Percentiles rank a stretch among this genome's conserved stretches.
phyloP scores from a whole-genome alignment of 2,113 vertebrate species.

The Arizona elegans region DNA sequence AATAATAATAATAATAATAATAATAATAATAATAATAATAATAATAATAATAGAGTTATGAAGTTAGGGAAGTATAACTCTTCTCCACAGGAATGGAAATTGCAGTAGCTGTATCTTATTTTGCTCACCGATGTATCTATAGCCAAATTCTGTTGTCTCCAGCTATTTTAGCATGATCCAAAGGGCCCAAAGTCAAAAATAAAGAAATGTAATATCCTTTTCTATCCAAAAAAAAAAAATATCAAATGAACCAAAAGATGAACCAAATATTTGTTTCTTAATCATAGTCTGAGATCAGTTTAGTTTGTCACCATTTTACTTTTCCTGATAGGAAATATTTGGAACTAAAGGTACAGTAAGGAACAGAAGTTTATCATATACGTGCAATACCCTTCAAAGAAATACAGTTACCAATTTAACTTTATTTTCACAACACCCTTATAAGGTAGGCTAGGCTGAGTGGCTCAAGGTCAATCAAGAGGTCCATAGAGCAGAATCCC shows the following conservation, averaged over 20 bases:
- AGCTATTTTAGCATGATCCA: neutral
- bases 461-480: neutral
- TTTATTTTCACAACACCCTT: neutral
- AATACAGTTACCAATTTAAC: neutral
- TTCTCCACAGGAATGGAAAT: neutral
- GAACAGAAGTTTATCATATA: neutral
- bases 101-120: neutral
- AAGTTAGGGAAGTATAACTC: neutral
- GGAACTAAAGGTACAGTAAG: neutral
- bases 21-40: neutral
- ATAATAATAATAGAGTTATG: too few relatives aligned
- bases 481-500: neutral
- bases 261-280: neutral
- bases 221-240: neutral
- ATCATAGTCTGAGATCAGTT: neutral
- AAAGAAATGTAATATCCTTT: neutral
- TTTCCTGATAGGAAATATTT: neutral
- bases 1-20: neutral
- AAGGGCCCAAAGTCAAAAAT: neutral
- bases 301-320: neutral
- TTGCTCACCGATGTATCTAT: neutral
- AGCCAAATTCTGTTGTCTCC: neutral
- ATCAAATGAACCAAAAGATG: neutral
- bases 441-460: neutral
- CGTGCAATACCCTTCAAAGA: neutral